Conservation (phyloP, 64 coral and sea anemone species). For the Actinia equina region DNA sequence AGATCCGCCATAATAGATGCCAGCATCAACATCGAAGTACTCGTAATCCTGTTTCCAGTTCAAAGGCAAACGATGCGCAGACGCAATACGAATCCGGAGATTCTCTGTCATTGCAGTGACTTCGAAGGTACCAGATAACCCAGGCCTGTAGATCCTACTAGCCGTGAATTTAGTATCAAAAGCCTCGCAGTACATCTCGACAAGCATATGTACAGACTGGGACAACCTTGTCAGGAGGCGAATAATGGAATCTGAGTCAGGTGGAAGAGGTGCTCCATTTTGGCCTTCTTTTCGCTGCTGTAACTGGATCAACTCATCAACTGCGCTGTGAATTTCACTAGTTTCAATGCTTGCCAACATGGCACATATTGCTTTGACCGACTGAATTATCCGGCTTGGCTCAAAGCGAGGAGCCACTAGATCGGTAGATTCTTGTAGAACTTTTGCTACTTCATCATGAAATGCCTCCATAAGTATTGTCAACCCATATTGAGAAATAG, state of each 20-base stretch:
- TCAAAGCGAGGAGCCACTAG: constrained; percentile 60
- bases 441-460: constrained; percentile 60
- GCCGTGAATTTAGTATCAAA: constrained; percentile 91
- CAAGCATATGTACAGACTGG: constrained; percentile 63
- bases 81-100: constrained; percentile 67
- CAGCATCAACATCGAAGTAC: constrained; percentile 65
- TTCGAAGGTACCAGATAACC: constrained; percentile 73
- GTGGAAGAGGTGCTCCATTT: constrained; percentile 6
- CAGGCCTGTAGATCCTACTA: constrained; percentile 58
- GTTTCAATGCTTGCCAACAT: constrained; percentile 86
- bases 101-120: constrained; percentile 92
- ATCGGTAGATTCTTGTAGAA: constrained; percentile 65
- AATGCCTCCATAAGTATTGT: constrained; percentile 81
- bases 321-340: constrained; percentile 57
- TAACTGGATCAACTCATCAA: constrained; percentile 45
- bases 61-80: constrained; percentile 75
- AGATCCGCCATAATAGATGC: constrained; percentile 85
- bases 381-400: constrained; percentile 75
- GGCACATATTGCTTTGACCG: constrained; percentile 82
- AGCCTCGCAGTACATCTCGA: constrained; percentile 96
- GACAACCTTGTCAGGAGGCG: constrained; percentile 56
- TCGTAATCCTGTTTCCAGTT: constrained; percentile 92
- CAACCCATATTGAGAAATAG: constrained; percentile 81
- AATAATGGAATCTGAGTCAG: constrained; percentile 39
- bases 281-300: constrained; percentile 25